These are phyloP conservation scores for Bedellia somnulentella DNA, from an alignment of 2,888 invertebrate species.

Conservation along the genomic window DNA sequence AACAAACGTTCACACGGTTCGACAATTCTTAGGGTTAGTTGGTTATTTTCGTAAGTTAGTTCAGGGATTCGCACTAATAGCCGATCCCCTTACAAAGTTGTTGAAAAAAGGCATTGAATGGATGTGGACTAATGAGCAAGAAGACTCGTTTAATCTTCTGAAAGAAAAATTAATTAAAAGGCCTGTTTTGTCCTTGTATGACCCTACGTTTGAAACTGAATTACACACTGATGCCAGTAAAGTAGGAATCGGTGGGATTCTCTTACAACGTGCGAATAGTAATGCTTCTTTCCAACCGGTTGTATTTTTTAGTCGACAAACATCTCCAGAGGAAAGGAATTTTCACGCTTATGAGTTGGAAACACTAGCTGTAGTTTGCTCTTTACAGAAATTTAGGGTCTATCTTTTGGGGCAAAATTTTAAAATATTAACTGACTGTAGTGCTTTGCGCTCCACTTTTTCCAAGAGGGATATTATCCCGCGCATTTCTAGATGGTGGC, in stretches of 20 bases:
- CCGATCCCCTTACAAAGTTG: constrained; percentile 11
- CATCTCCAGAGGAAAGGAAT: constrained; percentile 1
- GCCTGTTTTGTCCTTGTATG: constrained; percentile 17
- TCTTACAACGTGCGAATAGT: background rate
- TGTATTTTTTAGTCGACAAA: background rate
- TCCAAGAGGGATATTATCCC: constrained; percentile 10
- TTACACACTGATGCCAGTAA: constrained; percentile 12
- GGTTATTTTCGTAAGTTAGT: constrained; percentile 16
- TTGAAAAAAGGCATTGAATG: constrained; percentile 8
- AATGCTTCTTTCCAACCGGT: background rate
- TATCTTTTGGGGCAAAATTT: constrained; percentile 11
- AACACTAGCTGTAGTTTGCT: constrained; percentile 5
- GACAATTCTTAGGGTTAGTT: constrained; percentile 17
- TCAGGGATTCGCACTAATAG: constrained; percentile 10
- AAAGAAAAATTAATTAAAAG: constrained; percentile 9
- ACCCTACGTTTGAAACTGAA: constrained; percentile 12
- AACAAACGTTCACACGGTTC: constrained; percentile 13
- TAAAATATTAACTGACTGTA: constrained; percentile 12
- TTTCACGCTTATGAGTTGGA: too few species aligned
- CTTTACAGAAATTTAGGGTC: constrained; percentile 11
- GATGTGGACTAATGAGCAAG: constrained; percentile 10
- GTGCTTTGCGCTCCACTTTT: constrained; percentile 10
- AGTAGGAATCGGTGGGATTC: too few species aligned
- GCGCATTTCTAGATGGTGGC: constrained; percentile 11
- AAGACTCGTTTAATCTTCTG: constrained; percentile 6